Percentiles rank a stretch among this genome's conserved stretches.
Evolutionary conservation across 2,113 vertebrate species (phyloP).

Genomic region (Syrrhaptes paradoxus): DNA sequence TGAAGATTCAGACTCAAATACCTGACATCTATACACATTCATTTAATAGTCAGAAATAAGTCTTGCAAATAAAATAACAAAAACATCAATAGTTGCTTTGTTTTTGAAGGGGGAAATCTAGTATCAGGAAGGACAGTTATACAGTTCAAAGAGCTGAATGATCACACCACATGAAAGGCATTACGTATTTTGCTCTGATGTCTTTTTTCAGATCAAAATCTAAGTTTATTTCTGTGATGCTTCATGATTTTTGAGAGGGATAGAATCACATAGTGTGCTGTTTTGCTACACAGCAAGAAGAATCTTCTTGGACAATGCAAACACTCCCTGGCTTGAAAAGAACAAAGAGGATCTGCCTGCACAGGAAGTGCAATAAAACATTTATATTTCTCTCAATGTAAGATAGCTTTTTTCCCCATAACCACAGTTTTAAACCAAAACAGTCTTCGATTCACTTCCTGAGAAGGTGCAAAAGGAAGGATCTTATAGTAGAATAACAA

Average conservation of each 20-base stretch:
- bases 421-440: not conserved
- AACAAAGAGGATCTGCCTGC: not conserved
- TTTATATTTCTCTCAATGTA: not conserved
- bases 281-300: not conserved
- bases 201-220: not conserved
- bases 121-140: not conserved
- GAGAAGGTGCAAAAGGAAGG: not conserved
- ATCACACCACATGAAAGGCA: not conserved
- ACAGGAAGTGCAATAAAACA: not conserved
- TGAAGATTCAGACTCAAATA: not conserved
- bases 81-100: not conserved
- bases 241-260: not conserved
- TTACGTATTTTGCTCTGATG: not conserved
- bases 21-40: not conserved
- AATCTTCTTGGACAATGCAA: not conserved
- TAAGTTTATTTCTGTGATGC: not conserved
- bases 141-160: not conserved
- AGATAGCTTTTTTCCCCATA: not conserved
- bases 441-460: not conserved
- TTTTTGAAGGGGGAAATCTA: not conserved
- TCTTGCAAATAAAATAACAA: not conserved
- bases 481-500: not conserved
- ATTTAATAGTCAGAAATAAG: not conserved
- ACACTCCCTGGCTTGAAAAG: not conserved
- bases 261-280: not conserved